A percentile compares a stretch with the other conserved stretches of the same genome.
Evolutionary conservation across 2,888 invertebrate species (phyloP).

Genomic region (Griposia aprilina): DNA sequence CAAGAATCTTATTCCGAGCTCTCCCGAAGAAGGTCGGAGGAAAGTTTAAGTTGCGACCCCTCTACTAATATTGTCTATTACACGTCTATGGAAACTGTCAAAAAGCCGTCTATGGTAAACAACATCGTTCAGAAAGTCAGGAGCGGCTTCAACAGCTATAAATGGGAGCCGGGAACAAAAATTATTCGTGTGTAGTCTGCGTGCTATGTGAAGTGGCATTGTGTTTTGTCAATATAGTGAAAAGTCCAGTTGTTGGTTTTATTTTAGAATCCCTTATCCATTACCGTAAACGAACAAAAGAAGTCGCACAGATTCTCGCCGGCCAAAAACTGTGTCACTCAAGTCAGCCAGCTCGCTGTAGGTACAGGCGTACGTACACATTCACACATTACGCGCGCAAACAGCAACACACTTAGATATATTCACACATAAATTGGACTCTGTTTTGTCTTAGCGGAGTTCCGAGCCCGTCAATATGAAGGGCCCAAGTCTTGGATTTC

Average conservation of each 20-base stretch:
- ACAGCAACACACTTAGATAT: too few species aligned
- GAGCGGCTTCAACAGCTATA: conserved; percentile 72
- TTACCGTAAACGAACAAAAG: not conserved
- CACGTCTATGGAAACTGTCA: conserved; percentile 76
- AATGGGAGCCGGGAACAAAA: conserved; percentile 85
- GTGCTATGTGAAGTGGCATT: conserved; percentile 68
- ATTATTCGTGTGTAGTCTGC: conserved; percentile 79
- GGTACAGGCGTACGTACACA: too few species aligned
- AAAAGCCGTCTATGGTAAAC: conserved; percentile 72
- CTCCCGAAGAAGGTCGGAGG: conserved; percentile 70
- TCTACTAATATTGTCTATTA: conserved; percentile 81
- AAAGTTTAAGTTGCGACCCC: conserved; percentile 75
- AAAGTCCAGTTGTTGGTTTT: conserved; percentile 54
- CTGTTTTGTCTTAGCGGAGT: too few species aligned
- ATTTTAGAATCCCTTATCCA: conserved; percentile 8
- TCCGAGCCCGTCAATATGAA: too few species aligned
- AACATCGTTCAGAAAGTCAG: conserved; percentile 71
- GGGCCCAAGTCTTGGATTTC: too few species aligned
- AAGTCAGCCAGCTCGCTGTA: too few species aligned
- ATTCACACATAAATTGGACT: too few species aligned
- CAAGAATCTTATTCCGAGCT: conserved; percentile 59
- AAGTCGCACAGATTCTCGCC: too few species aligned
- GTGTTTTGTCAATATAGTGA: conserved; percentile 57
- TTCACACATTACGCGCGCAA: too few species aligned
- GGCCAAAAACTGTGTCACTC: too few species aligned